Base-by-base conservation (phyloP, 2,113 vertebrate genomes). In the Ploceus nigricollis region DNA sequence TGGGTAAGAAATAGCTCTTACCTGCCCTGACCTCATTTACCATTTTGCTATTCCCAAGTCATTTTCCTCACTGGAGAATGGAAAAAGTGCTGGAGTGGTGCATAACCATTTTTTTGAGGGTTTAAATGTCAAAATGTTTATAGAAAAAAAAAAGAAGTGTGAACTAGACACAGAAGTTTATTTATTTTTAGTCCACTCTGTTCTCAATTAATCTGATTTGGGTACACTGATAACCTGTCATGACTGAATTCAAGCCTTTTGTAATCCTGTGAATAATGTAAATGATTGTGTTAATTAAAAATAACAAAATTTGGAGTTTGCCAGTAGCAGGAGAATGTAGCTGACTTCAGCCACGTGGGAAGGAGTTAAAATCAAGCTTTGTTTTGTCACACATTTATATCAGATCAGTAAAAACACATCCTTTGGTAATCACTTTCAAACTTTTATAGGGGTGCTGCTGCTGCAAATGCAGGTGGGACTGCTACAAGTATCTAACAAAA, bases 21-120 rank as follows among this genome's bases (percentile, higher is more conserved):
- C 93, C 72, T 96, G 80, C 53, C 33, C 48, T 92, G 90, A 96
- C 92, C 63, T 94, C 91, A 66, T 24, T 95, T 70, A 76, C 64
- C 66, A 70, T 82, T 96, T 84, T 93, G 82, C 58, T 83, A 27
- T 39, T 78, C 65, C n/a, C 3, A 8, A 89, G 83, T 69, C 9
- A 93, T 91, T 87, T 90, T 83, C 56, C 85, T 90, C n/a, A 56
- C 58, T 48, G 37, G 51, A 90, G 56, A 88, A 51, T 64, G 92
- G 90, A 96, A 97, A 96, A 94, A 94, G 40, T 45, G 47, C 76
- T 77, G 56, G n/a, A 66, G 56, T 25, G 40, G 39, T 83, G 35
- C 20, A 56, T 10, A 75, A 86, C 15, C 44, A 45, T 51, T 92
- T 96, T 96, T 87, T 33, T 78, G 10, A 93, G 79, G 71, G 56